Evolutionary conservation across 2,888 invertebrate genomes (phyloP).

Genomic region (Junonia oenone): DNA sequence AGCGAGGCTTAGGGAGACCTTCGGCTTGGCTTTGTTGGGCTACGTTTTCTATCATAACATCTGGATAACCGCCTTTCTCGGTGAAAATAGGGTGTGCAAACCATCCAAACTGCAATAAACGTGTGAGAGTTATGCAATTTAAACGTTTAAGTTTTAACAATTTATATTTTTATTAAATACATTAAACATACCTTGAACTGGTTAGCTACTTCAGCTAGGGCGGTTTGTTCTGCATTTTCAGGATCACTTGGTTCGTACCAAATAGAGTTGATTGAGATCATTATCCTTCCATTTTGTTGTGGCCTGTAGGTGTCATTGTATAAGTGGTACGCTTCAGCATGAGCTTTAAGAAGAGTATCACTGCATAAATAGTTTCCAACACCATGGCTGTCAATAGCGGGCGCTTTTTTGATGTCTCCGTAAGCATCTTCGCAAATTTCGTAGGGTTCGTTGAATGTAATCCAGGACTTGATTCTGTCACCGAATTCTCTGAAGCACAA

Average conservation of each 20-base stretch:
- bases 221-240: constrained; percentile 57
- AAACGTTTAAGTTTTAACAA: constrained; percentile 1
- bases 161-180: not conserved
- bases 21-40: constrained; percentile 61
- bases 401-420: constrained; percentile 72
- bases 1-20: constrained; percentile 58
- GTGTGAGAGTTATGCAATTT: not conserved
- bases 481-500: constrained; percentile 78
- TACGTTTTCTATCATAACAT: constrained; percentile 67
- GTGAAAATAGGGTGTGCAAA: constrained; percentile 77
- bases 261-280: constrained; percentile 77
- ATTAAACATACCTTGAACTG: constrained; percentile 61
- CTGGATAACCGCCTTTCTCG: constrained; percentile 68
- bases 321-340: constrained; percentile 82
- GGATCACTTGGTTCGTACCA: constrained; percentile 73
- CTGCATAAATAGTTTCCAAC: constrained; percentile 82
- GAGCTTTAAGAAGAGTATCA: constrained; percentile 82
- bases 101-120: constrained; percentile 69
- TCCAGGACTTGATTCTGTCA: constrained; percentile 81
- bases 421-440: constrained; percentile 77
- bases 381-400: constrained; percentile 76
- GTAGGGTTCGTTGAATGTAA: constrained; percentile 85
- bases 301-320: constrained; percentile 81
- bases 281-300: constrained; percentile 74
- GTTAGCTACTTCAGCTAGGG: constrained; percentile 70